These are phyloP conservation scores for Menura novaehollandiae DNA, from an alignment of 2,113 vertebrate species.

Conservation along the genomic window DNA sequence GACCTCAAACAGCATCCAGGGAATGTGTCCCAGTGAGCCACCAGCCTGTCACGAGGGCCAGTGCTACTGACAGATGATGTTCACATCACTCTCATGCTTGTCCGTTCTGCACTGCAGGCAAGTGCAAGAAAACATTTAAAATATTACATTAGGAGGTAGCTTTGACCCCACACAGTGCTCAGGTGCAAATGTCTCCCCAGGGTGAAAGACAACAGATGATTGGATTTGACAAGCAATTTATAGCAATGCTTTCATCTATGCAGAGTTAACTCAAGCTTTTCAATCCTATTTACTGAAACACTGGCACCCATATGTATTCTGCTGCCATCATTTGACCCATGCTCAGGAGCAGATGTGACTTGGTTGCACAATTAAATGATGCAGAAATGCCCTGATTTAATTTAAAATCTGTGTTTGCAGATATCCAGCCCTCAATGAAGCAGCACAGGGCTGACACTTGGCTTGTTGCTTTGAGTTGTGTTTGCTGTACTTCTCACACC, in stretches of 20 bases:
- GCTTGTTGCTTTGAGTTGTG: background rate
- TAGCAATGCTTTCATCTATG: background rate
- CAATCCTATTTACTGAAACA: background rate
- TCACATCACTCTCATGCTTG: background rate
- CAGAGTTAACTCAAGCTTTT: conserved; percentile 14
- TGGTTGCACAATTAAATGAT: background rate
- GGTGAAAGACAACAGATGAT: background rate
- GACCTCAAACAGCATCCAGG: background rate
- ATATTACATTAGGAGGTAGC: background rate
- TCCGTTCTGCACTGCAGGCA: background rate
- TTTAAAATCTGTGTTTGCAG: background rate
- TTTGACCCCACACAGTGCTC: background rate
- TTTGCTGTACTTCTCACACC: background rate
- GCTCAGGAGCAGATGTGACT: background rate
- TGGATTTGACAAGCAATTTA: conserved; percentile 39
- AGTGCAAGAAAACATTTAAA: background rate
- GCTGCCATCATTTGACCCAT: background rate
- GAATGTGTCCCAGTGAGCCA: fast-evolving
- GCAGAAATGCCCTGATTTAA: background rate
- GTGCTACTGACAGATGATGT: background rate
- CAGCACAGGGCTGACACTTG: background rate
- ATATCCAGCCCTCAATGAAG: background rate
- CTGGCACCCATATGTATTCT: background rate
- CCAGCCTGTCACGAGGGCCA: background rate
- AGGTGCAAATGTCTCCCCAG: background rate